Conservation (phyloP, 1,140 invertebrate genomes). For the Drosophila ogumai region DNA sequence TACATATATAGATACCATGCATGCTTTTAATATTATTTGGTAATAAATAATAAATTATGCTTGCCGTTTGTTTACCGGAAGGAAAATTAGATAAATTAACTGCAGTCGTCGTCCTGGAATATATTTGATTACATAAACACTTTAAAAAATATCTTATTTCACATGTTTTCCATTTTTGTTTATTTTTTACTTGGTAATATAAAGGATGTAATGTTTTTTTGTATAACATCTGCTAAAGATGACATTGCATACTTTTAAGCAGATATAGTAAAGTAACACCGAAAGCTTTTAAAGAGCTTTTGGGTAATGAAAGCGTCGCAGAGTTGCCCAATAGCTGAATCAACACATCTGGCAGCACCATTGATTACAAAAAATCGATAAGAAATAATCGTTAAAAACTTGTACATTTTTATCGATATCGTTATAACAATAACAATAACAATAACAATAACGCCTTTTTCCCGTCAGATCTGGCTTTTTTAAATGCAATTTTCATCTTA, state of each 20-base stretch:
- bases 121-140: background rate
- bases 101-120: background rate
- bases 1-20: too few relatives aligned
- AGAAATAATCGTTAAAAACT: background rate
- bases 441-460: too few relatives aligned
- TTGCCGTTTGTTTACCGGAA: background rate
- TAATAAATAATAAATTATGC: background rate
- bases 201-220: background rate
- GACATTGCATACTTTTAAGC: slow-evolving; percentile 23
- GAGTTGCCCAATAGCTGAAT: background rate
- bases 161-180: background rate
- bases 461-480: too few relatives aligned
- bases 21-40: background rate
- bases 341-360: background rate
- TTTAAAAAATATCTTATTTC: background rate
- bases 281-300: slow-evolving; percentile 7
- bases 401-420: background rate
- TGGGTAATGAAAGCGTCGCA: background rate
- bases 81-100: background rate
- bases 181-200: background rate
- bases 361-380: background rate
- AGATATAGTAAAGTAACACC: background rate
- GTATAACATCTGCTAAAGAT: slow-evolving; percentile 8
- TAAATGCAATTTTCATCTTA: too few relatives aligned
- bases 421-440: too few relatives aligned